phyloP scores from a whole-genome alignment of 2,888 invertebrate species.

The Drosophila niveifrons region DNA sequence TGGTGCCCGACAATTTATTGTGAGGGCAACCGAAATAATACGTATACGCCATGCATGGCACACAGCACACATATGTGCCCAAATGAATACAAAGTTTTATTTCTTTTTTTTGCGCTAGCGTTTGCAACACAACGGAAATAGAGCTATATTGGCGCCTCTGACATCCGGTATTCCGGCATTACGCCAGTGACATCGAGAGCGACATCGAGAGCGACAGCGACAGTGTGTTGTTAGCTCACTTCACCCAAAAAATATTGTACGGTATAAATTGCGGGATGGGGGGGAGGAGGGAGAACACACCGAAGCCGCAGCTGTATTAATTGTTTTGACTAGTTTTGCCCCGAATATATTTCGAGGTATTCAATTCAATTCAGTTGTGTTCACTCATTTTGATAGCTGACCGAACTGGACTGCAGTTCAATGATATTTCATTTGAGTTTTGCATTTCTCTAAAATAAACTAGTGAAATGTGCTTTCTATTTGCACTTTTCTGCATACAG shows the following conservation, averaged over 20 bases:
- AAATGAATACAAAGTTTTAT: slow-evolving; percentile 37
- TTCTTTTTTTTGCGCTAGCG: slow-evolving; percentile 17
- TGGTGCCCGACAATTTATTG: slow-evolving; percentile 36
- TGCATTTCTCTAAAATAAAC: slow-evolving; percentile 21
- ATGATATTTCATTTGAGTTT: slow-evolving; percentile 27
- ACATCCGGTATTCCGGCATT: slow-evolving; percentile 35
- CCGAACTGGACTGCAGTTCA: slow-evolving; percentile 16
- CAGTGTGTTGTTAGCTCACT: slow-evolving; percentile 4
- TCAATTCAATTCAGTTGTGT: slow-evolving; percentile 10
- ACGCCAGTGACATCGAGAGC: neutral
- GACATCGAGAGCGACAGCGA: neutral
- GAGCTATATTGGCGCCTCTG: slow-evolving; percentile 46
- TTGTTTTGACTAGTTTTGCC: slow-evolving; percentile 35
- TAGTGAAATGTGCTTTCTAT: slow-evolving; percentile 17
- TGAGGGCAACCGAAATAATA: slow-evolving; percentile 46
- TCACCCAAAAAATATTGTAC: neutral
- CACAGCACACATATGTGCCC: slow-evolving; percentile 31
- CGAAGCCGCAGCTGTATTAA: slow-evolving; percentile 41
- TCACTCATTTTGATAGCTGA: slow-evolving; percentile 32
- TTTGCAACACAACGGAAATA: slow-evolving; percentile 34
- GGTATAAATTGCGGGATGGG: neutral
- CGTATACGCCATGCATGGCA: slow-evolving; percentile 50
- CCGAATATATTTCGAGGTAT: neutral
- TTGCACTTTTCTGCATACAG: slow-evolving; percentile 2
- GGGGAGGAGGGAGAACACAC: slow-evolving; percentile 6